These are phyloP conservation scores for Lobophora halterata DNA, from an alignment of 2,888 invertebrate genomes.

Conservation along the genomic window DNA sequence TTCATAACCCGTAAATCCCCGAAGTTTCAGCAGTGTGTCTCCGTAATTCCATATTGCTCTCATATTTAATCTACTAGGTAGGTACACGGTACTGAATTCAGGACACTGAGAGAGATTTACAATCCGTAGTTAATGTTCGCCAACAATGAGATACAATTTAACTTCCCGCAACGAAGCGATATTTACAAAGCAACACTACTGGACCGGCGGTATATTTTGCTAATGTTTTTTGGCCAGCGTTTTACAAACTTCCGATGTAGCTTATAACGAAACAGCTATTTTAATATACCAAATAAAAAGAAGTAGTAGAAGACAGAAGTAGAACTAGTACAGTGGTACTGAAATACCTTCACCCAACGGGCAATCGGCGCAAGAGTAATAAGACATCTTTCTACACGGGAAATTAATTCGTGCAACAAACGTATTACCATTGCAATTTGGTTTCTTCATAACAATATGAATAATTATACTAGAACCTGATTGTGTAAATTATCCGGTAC, in stretches of 20 bases:
- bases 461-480: too few species aligned
- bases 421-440: too few species aligned
- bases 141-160: constrained; percentile 74
- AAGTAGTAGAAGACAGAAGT: too few species aligned
- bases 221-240: constrained; percentile 64
- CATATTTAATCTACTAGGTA: constrained; percentile 18
- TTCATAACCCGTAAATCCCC: too few species aligned
- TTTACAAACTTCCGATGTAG: constrained; percentile 45
- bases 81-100: constrained; percentile 29
- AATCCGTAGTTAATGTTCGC: constrained; percentile 67
- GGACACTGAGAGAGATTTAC: constrained; percentile 64
- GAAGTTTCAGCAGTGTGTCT: constrained; percentile 14
- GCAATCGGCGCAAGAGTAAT: too few species aligned
- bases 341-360: too few species aligned
- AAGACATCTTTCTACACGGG: too few species aligned
- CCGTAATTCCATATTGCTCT: constrained; percentile 19
- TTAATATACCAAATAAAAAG: too few species aligned
- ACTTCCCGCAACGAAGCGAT: constrained; percentile 59
- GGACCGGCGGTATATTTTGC: constrained; percentile 51
- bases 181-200: constrained; percentile 62
- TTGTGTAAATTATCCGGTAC: too few species aligned
- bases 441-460: too few species aligned
- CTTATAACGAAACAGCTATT: constrained; percentile 3
- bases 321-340: too few species aligned
- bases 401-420: too few species aligned